Conservation (phyloP, 2,113 vertebrate genomes). For the Sebastes fasciatus region DNA sequence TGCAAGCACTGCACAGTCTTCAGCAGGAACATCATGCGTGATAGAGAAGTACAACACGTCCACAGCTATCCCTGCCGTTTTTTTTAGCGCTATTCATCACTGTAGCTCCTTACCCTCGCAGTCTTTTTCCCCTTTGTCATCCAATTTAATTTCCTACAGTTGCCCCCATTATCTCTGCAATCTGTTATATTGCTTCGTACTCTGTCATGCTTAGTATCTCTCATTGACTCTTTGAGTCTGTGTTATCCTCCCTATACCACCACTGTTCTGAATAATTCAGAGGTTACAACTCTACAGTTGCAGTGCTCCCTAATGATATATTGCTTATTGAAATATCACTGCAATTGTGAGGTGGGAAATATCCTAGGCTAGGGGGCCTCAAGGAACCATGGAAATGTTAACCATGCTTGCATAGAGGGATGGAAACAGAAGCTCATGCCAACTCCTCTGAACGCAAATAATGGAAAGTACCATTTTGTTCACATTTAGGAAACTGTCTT, state of each 20-base stretch:
- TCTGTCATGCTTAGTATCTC: conserved; percentile 32
- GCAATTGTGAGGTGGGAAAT: conserved; percentile 41
- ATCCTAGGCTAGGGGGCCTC: neutral
- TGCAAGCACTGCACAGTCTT: neutral
- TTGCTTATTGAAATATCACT: conserved; percentile 65
- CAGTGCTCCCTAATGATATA: conserved; percentile 44
- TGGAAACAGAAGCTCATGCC: neutral
- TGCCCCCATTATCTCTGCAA: conserved; percentile 45
- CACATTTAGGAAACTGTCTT: neutral
- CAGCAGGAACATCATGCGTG: conserved; percentile 3
- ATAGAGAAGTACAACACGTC: neutral
- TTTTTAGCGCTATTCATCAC: conserved; percentile 25
- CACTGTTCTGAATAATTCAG: conserved; percentile 62
- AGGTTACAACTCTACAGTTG: conserved; percentile 38
- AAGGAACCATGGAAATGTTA: conserved; percentile 6
- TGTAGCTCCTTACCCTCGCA: conserved; percentile 13
- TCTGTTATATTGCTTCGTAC: conserved; percentile 28
- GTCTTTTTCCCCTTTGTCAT: neutral
- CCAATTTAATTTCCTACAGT: conserved; percentile 48
- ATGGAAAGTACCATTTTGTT: conserved; percentile 2
- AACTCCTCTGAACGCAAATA: conserved; percentile 2
- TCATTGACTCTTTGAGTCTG: conserved; percentile 38
- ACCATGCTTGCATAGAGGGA: neutral
- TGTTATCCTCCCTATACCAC: conserved; percentile 34
- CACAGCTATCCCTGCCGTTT: neutral